Percentiles rank a stretch among this genome's conserved stretches.
Conservation (phyloP, 1,140 invertebrate genomes). For the Drosophila equinoxialis region DNA sequence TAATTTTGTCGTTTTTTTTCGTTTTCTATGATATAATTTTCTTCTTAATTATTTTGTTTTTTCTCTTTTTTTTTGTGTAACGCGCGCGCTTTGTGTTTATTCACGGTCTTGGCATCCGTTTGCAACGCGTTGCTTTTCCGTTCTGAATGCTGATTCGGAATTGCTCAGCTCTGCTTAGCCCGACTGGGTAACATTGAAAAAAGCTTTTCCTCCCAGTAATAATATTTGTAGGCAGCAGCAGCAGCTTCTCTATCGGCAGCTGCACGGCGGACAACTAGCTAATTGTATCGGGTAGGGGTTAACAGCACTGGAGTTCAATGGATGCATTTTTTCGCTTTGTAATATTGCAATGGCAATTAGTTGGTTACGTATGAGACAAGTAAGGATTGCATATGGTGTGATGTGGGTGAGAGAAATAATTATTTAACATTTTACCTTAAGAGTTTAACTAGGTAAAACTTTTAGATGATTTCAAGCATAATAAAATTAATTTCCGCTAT, state of each 20-base stretch:
- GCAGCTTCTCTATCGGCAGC: background rate
- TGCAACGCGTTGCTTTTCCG: constrained; percentile 73
- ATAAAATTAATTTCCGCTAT: background rate
- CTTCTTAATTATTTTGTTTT: background rate
- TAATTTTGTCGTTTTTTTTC: background rate
- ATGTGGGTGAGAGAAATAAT: background rate
- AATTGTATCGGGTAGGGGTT: constrained; percentile 7
- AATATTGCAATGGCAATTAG: background rate
- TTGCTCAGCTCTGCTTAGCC: constrained; percentile 35
- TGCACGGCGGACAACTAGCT: background rate
- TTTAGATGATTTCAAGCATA: background rate
- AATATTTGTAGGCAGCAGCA: constrained; percentile 22
- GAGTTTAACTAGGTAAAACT: background rate
- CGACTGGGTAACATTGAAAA: constrained; percentile 30
- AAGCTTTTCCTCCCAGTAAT: constrained; percentile 72
- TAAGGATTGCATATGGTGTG: constrained; percentile 1
- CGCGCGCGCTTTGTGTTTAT: constrained; percentile 31
- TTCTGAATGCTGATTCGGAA: constrained; percentile 66
- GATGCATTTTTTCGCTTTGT: background rate
- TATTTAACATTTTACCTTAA: no score
- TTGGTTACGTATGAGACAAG: background rate
- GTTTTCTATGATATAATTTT: constrained; percentile 26
- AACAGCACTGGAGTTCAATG: background rate
- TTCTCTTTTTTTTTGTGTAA: constrained; percentile 1
- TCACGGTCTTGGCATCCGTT: constrained; percentile 57